phyloP scores from a whole-genome alignment of 2,888 invertebrate species.

The Metacarcinus magister region DNA sequence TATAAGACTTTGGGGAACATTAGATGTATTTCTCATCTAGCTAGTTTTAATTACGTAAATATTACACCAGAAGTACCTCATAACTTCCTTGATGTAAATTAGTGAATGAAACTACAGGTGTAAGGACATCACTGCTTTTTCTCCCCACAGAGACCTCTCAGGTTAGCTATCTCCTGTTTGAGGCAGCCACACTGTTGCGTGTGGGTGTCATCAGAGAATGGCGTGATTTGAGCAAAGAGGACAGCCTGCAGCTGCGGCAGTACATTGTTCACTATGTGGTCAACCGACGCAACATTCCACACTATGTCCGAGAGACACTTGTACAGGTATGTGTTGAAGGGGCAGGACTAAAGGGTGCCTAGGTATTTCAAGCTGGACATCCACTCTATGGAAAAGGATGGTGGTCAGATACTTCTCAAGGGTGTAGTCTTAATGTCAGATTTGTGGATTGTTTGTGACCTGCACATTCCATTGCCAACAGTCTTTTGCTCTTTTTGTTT shows the following conservation, averaged over 20 bases:
- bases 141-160: conserved; percentile 87
- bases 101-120: neutral
- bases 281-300: conserved; percentile 88
- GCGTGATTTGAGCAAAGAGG: conserved; percentile 89
- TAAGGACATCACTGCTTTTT: conserved; percentile 33
- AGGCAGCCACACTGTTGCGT: conserved; percentile 93
- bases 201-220: conserved; percentile 93
- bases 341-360: neutral
- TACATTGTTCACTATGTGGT: conserved; percentile 92
- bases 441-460: neutral
- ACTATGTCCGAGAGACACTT: conserved; percentile 90
- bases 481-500: no score
- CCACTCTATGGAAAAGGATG: neutral
- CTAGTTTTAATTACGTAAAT: neutral
- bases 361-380: neutral
- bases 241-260: conserved; percentile 90
- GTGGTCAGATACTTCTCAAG: neutral
- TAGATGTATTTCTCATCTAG: neutral
- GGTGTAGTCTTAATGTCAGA: neutral
- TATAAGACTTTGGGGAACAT: no score
- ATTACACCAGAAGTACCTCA: neutral
- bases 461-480: no score
- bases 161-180: conserved; percentile 93
- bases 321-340: conserved; percentile 77
- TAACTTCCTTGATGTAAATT: neutral